Evolutionary conservation across 1,140 invertebrate genomes (phyloP).

Genomic region (Heliconius hermathena): DNA sequence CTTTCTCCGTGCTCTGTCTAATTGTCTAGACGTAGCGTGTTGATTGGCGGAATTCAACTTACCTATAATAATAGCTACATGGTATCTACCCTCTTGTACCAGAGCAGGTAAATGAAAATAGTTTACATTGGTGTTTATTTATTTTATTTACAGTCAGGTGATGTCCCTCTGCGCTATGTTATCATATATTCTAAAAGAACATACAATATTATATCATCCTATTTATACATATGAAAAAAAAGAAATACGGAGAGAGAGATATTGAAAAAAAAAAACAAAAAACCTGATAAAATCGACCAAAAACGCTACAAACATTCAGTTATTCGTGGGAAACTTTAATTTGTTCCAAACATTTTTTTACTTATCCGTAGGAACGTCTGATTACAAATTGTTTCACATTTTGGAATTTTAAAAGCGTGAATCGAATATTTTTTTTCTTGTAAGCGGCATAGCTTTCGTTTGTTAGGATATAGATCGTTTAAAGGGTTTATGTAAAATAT

Average conservation of each 20-base stretch:
- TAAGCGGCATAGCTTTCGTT: neutral
- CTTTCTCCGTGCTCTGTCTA: too few relatives aligned
- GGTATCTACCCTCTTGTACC: too few relatives aligned
- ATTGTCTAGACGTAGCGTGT: too few relatives aligned
- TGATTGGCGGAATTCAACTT: too few relatives aligned
- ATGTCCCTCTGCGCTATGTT: too few relatives aligned
- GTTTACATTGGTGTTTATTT: too few relatives aligned
- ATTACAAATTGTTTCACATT: conserved; percentile 14
- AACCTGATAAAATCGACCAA: neutral
- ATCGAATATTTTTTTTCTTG: neutral
- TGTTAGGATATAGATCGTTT: neutral
- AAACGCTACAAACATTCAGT: neutral
- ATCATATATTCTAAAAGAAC: too few relatives aligned
- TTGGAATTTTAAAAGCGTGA: neutral
- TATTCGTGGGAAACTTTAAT: conserved; percentile 1
- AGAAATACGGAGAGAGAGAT: neutral
- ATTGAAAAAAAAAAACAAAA: neutral
- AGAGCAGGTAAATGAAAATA: too few relatives aligned
- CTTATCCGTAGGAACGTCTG: neutral
- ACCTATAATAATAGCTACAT: too few relatives aligned
- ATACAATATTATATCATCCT: too few relatives aligned
- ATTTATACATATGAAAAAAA: too few relatives aligned
- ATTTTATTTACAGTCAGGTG: too few relatives aligned
- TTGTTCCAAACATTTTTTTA: conserved; percentile 2
- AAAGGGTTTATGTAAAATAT: neutral